Conservation (phyloP, 2,113 vertebrate species). For the Lepus americanus region DNA sequence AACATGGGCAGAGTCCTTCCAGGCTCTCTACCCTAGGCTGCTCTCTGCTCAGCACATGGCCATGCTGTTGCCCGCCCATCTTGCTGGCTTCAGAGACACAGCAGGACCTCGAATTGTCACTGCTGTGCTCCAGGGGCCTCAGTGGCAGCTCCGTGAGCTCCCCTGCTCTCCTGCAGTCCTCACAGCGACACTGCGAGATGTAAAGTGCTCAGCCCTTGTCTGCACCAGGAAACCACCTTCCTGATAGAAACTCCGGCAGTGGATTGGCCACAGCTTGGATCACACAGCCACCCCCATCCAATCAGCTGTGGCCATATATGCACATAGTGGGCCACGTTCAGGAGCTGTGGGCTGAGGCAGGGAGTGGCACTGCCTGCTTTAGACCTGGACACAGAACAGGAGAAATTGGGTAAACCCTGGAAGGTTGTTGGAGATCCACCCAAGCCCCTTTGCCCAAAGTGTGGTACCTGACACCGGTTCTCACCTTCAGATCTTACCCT, state of each 20-base stretch:
- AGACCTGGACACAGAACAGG: not conserved
- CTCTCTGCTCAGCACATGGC: not conserved
- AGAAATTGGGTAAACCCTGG: not conserved
- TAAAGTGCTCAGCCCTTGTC: not conserved
- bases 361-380: not conserved
- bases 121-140: not conserved
- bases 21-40: not conserved
- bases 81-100: not conserved
- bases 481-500: not conserved
- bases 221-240: not conserved
- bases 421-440: not conserved
- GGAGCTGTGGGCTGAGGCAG: not conserved
- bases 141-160: no score
- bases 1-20: not conserved
- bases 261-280: not conserved
- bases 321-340: not conserved
- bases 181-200: accelerated
- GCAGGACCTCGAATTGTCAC: accelerated
- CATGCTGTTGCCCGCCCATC: not conserved
- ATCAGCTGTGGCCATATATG: not conserved
- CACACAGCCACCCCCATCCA: not conserved
- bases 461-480: not conserved
- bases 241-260: not conserved
- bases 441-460: not conserved
- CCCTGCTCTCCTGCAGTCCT: no score